Percentiles rank a stretch among this genome's conserved stretches.
Evolutionary conservation across 2,797 vertebrate species (phyloP).

Genomic region (Sebastes nivosus): DNA sequence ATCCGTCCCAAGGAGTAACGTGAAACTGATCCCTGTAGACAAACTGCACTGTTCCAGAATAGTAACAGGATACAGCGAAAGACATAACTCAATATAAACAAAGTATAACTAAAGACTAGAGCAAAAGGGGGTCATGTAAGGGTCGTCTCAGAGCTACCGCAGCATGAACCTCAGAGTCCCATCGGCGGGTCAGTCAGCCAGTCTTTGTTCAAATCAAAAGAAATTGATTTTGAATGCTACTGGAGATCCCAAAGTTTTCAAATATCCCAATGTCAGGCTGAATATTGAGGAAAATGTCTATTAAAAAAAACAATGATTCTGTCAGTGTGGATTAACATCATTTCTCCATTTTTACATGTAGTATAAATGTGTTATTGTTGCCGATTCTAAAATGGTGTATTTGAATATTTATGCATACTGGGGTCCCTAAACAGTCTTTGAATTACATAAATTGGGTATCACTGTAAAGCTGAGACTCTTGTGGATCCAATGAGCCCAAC

Average conservation of each 20-base stretch:
- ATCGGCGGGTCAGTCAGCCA: background rate
- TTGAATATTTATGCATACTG: too few relatives aligned
- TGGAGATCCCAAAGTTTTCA: background rate
- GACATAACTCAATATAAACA: constrained; percentile 40
- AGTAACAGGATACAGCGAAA: constrained; percentile 50
- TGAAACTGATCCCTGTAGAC: constrained; percentile 17
- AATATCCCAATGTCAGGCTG: background rate
- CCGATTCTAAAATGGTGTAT: too few relatives aligned
- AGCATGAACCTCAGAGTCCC: background rate
- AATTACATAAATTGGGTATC: too few relatives aligned
- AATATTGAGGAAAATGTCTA: background rate
- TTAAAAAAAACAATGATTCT: too few relatives aligned
- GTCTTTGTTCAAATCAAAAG: background rate
- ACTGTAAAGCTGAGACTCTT: too few relatives aligned
- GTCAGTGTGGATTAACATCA: background rate
- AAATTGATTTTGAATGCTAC: background rate
- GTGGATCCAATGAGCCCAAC: too few relatives aligned
- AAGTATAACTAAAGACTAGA: constrained; percentile 11
- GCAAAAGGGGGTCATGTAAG: background rate
- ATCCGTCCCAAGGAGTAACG: constrained; percentile 1
- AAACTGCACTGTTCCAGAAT: constrained; percentile 39
- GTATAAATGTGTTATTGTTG: too few relatives aligned
- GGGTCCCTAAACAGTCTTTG: too few relatives aligned
- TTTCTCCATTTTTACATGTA: background rate
- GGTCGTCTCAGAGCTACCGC: constrained; percentile 11